These are phyloP conservation scores for Girardia tigrina DNA, from an alignment of 2,888 invertebrate species.

Conservation along the genomic window DNA sequence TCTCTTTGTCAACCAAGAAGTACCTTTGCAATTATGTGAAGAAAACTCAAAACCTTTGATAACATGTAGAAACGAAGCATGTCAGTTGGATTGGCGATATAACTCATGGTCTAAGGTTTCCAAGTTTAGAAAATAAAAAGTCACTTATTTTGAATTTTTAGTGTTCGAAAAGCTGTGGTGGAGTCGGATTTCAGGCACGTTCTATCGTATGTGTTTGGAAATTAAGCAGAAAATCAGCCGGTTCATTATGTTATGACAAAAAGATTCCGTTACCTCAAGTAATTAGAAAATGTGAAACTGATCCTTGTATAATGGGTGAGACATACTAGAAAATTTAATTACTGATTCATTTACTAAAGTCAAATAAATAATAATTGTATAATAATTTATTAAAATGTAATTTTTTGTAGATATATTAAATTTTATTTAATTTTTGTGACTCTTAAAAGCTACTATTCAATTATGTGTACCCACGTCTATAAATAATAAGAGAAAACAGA, in stretches of 20 bases:
- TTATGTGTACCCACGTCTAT: too few relatives aligned
- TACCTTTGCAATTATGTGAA: slow-evolving; percentile 13
- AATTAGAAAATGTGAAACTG: slow-evolving; percentile 18
- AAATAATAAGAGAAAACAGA: too few relatives aligned
- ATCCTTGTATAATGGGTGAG: slow-evolving; percentile 9
- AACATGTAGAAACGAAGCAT: neutral
- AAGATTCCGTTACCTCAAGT: neutral
- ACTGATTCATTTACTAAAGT: too few relatives aligned
- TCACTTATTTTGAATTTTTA: neutral
- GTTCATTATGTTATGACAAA: slow-evolving; percentile 26
- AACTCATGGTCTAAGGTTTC: slow-evolving; percentile 21
- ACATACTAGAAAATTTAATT: too few relatives aligned
- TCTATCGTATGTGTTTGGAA: slow-evolving; percentile 20
- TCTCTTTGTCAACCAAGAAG: neutral
- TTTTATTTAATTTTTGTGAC: too few relatives aligned
- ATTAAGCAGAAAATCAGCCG: neutral
- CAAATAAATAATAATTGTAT: too few relatives aligned
- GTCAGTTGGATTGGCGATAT: slow-evolving; percentile 2
- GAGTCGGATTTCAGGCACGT: slow-evolving; percentile 8
- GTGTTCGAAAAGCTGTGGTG: slow-evolving; percentile 20
- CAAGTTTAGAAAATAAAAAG: neutral
- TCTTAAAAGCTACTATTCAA: too few relatives aligned
- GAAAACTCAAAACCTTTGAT: neutral
- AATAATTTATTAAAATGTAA: too few relatives aligned
- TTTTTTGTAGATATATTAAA: too few relatives aligned